Percentiles rank a stretch among this genome's conserved stretches.
Evolutionary conservation across 2,888 invertebrate genomes (phyloP).

Genomic region (Lycophotia porphyrea): DNA sequence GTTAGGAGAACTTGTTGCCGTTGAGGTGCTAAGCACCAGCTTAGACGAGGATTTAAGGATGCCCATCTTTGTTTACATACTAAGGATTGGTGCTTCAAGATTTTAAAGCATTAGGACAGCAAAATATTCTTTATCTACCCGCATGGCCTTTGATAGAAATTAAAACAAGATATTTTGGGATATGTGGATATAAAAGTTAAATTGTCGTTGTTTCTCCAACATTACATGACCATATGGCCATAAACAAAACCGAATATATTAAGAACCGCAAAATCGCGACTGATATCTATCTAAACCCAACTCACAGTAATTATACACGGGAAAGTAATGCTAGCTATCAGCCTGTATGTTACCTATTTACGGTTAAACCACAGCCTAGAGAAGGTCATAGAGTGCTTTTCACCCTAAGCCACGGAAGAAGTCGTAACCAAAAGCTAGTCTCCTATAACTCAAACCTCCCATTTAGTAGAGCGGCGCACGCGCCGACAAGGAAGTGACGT

Average conservation of each 20-base stretch:
- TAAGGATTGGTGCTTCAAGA: neutral
- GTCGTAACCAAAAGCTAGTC: neutral
- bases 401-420: neutral
- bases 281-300: neutral
- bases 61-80: neutral
- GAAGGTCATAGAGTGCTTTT: neutral
- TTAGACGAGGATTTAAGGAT: neutral
- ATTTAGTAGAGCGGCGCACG: conserved; percentile 78
- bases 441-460: conserved; percentile 45
- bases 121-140: neutral
- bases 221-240: neutral
- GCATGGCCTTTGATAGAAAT: neutral
- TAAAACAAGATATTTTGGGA: neutral
- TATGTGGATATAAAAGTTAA: neutral
- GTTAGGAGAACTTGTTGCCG: neutral
- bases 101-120: neutral
- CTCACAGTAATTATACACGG: neutral
- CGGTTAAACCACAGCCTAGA: neutral
- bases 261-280: neutral
- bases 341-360: neutral
- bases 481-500: conserved; percentile 84
- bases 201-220: neutral
- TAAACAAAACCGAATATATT: neutral
- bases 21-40: neutral
- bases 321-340: neutral